Evolutionary conservation across 2,113 vertebrate species (phyloP).

Genomic region (Gymnarchus niloticus): DNA sequence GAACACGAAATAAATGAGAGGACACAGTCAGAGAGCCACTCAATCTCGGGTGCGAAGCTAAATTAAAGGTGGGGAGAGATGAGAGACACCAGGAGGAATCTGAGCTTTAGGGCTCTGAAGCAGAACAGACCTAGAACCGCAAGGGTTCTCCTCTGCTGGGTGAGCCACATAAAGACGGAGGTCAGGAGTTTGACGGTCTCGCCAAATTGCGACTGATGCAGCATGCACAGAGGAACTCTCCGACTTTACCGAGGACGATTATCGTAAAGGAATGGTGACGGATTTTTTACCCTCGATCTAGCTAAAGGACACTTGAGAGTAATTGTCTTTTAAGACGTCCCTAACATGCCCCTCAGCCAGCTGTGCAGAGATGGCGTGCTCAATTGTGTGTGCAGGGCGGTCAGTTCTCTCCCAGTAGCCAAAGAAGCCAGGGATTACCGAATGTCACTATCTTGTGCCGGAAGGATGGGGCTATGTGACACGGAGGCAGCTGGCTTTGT

Average conservation of each 20-base stretch:
- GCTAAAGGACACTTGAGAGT: background rate
- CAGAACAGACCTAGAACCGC: background rate
- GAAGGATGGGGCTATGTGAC: too few relatives aligned
- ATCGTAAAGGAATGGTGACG: background rate
- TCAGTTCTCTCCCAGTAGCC: background rate
- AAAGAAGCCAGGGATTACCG: background rate
- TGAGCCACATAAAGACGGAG: background rate
- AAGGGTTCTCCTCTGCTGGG: background rate
- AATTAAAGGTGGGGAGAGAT: too few relatives aligned
- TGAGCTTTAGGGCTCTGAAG: background rate
- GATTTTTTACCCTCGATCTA: background rate
- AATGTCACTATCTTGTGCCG: too few relatives aligned
- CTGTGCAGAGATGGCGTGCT: background rate
- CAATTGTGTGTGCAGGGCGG: background rate
- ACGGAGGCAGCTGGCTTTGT: too few relatives aligned
- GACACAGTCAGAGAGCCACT: too few relatives aligned
- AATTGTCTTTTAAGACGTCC: constrained; percentile 15
- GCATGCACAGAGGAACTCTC: background rate
- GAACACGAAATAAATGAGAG: too few relatives aligned
- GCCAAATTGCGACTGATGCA: background rate
- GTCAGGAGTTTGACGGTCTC: background rate
- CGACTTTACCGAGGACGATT: background rate
- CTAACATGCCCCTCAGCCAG: background rate
- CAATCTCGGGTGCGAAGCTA: too few relatives aligned
- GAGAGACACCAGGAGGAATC: too few relatives aligned